Evolutionary conservation across 2,797 vertebrate species (phyloP).

Genomic region (Emydoidea blandingii): DNA sequence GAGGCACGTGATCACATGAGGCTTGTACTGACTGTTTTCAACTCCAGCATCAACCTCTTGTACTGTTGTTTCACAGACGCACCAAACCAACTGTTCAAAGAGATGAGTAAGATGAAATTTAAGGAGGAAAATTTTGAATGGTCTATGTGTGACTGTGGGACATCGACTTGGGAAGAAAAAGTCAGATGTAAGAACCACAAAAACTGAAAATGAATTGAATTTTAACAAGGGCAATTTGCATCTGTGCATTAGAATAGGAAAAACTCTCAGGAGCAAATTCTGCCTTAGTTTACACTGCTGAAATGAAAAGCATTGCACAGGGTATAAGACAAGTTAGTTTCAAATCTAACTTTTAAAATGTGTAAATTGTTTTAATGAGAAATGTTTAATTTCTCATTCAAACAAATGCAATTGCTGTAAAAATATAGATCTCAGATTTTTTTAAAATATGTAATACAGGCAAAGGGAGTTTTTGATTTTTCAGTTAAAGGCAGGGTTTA

Average conservation of each 20-base stretch:
- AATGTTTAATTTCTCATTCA: neutral
- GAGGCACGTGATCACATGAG: fast-evolving
- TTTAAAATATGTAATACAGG: neutral
- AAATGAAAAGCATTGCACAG: neutral
- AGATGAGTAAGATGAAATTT: neutral
- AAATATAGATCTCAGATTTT: neutral
- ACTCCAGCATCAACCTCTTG: neutral
- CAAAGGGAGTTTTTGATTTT: fast-evolving
- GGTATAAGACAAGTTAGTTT: neutral
- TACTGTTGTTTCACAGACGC: neutral
- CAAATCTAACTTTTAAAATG: neutral
- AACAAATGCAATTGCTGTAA: neutral
- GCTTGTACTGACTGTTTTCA: neutral
- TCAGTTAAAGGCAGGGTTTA: neutral
- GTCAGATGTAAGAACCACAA: neutral
- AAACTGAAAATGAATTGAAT: neutral
- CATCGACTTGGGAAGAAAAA: neutral
- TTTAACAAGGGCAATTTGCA: neutral
- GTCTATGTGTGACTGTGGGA: neutral
- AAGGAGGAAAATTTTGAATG: neutral
- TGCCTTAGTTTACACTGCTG: fast-evolving
- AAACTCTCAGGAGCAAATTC: fast-evolving
- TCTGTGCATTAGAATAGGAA: neutral
- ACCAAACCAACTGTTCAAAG: neutral
- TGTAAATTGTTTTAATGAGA: neutral